Evolutionary conservation across 2,113 vertebrate species (phyloP).

Genomic region (Dendropsophus ebraccatus): DNA sequence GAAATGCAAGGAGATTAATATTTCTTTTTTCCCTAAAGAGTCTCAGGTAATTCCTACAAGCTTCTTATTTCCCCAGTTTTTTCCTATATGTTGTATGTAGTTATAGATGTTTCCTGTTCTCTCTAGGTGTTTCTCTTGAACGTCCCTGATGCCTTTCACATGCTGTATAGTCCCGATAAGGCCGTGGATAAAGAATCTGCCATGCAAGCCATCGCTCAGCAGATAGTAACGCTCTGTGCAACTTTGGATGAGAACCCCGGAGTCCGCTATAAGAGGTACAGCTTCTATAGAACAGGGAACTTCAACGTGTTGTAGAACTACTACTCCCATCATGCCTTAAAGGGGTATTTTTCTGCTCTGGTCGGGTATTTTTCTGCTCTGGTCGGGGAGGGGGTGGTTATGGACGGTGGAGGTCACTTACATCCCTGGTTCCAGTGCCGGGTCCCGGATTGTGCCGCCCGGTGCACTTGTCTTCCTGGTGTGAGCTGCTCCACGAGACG

Average conservation of each 20-base stretch:
- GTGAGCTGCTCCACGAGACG: no score
- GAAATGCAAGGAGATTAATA: conserved; percentile 91
- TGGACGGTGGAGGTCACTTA: no score
- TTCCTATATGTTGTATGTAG: not conserved
- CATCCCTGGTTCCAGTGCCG: no score
- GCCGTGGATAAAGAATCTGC: conserved; percentile 74
- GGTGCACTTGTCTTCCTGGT: no score
- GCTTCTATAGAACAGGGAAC: no score
- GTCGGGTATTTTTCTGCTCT: no score
- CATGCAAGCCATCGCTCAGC: conserved; percentile 85
- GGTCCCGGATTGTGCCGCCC: no score
- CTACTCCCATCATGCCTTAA: no score
- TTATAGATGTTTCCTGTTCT: conserved; percentile 8
- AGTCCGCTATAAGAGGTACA: conserved; percentile 88
- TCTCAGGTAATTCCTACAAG: conserved; percentile 78
- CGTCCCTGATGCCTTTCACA: conserved; percentile 85
- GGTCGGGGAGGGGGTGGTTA: no score
- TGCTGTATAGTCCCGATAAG: conserved; percentile 85
- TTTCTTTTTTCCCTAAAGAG: conserved; percentile 90
- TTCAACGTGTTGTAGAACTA: no score
- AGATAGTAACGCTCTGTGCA: conserved; percentile 92
- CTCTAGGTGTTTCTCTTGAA: conserved; percentile 91
- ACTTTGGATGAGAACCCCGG: conserved; percentile 94
- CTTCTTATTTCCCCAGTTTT: not conserved
- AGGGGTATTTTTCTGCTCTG: no score